A percentile compares a stretch with the other conserved stretches of the same genome.
These are phyloP conservation scores for Hucho hucho DNA, from an alignment of 2,113 vertebrate species.

Conservation along the genomic window DNA sequence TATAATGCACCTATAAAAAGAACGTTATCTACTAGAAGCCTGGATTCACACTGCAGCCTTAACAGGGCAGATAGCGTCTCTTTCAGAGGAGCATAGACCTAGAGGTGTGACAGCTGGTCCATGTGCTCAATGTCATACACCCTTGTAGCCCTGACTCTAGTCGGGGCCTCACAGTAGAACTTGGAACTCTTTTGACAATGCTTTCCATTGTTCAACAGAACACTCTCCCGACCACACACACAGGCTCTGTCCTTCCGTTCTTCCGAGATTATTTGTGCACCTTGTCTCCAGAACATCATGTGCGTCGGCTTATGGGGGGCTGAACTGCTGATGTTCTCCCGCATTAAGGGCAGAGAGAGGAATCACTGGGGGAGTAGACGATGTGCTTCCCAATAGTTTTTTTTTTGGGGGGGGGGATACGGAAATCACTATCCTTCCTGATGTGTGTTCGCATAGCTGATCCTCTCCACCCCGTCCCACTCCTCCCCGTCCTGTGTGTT, in stretches of 20 bases:
- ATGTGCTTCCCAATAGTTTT: no score
- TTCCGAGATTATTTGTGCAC: not conserved
- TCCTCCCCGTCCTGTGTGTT: no score
- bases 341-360: no score
- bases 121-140: not conserved
- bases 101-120: not conserved
- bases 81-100: not conserved
- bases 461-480: no score
- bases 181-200: not conserved
- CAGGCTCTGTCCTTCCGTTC: not conserved
- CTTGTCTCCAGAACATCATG: not conserved
- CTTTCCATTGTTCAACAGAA: not conserved
- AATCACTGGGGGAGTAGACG: no score
- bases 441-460: no score
- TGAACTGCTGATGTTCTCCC: no score
- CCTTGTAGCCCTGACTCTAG: not conserved
- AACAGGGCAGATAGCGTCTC: not conserved
- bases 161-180: not conserved
- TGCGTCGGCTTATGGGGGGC: no score
- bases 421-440: no score
- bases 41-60: not conserved
- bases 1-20: not conserved
- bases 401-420: no score
- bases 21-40: no score
- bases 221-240: no score